A percentile compares a stretch with the other conserved stretches of the same genome.
Evolutionary conservation across 2,888 invertebrate genomes (phyloP).

Genomic region (Meganola albula): DNA sequence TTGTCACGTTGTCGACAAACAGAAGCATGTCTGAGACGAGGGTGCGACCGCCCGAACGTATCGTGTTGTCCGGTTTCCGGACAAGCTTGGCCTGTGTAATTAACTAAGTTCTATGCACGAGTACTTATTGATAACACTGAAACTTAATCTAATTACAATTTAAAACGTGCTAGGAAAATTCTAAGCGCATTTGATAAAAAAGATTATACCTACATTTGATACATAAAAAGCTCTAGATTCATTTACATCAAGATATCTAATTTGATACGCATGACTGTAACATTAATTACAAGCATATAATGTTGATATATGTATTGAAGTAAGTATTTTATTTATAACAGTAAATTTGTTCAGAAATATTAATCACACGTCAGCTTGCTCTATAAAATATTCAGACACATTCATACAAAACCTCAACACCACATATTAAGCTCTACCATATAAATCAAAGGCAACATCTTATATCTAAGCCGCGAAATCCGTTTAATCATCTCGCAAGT

Average conservation of each 20-base stretch:
- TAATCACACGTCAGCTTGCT: constrained; percentile 20
- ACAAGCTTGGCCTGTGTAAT: constrained; percentile 58
- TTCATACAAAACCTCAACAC: constrained; percentile 43
- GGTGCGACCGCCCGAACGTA: constrained; percentile 58
- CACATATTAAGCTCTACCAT: constrained; percentile 50
- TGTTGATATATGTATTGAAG: too few relatives aligned
- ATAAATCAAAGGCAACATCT: constrained; percentile 69
- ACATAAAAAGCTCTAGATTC: too few relatives aligned
- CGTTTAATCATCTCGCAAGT: constrained; percentile 71
- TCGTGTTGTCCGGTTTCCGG: constrained; percentile 76
- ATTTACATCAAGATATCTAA: too few relatives aligned
- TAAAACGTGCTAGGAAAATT: constrained; percentile 6
- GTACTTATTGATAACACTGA: constrained; percentile 31
- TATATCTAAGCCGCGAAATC: constrained; percentile 63
- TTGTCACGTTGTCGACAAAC: constrained; percentile 33
- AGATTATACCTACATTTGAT: too few relatives aligned
- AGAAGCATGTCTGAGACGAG: constrained; percentile 63
- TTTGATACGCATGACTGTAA: too few relatives aligned
- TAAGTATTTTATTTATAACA: too few relatives aligned
- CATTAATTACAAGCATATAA: too few relatives aligned
- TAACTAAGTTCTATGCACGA: constrained; percentile 61
- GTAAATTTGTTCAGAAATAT: too few relatives aligned
- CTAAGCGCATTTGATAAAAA: too few relatives aligned
- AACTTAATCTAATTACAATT: constrained; percentile 9
- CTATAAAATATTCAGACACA: constrained; percentile 33